A percentile compares a stretch with the other conserved stretches of the same genome.
Evolutionary conservation across 2,113 vertebrate species (phyloP).

Genomic region (Megaceryle maxima): DNA sequence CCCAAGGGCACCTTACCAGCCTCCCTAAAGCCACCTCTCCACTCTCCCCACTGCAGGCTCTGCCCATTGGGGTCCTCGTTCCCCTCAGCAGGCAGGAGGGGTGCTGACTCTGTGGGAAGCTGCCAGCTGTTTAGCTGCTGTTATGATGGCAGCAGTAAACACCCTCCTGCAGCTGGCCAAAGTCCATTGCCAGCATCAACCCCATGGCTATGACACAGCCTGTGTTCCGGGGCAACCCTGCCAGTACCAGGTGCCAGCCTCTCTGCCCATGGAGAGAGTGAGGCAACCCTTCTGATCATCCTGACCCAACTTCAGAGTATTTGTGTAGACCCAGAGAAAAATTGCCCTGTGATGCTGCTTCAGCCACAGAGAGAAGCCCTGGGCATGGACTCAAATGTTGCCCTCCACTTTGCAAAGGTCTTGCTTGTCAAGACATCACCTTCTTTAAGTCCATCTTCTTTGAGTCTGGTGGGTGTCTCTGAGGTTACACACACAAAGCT

Average conservation of each 20-base stretch:
- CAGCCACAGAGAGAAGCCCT: not conserved
- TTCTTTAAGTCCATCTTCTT: not conserved
- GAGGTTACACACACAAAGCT: not conserved
- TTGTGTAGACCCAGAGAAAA: not conserved
- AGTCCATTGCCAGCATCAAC: not conserved
- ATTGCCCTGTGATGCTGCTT: not conserved
- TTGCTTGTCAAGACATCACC: not conserved
- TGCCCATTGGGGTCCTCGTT: not conserved
- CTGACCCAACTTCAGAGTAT: accelerated
- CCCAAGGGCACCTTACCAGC: not conserved
- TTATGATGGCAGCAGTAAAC: not conserved
- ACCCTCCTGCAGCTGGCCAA: not conserved
- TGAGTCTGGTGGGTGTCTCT: not conserved
- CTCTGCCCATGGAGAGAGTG: not conserved
- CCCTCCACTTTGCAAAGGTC: not conserved
- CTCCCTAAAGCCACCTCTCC: not conserved
- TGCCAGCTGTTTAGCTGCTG: not conserved
- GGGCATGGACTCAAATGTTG: not conserved
- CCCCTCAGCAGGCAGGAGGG: not conserved
- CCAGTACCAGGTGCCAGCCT: not conserved
- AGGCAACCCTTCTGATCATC: not conserved
- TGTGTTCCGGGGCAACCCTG: not conserved
- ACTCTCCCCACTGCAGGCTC: not conserved
- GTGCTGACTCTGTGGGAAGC: not conserved
- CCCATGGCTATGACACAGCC: not conserved